phyloP scores from a whole-genome alignment of 2,888 invertebrate species.

The Sarcophaga subvicina region DNA sequence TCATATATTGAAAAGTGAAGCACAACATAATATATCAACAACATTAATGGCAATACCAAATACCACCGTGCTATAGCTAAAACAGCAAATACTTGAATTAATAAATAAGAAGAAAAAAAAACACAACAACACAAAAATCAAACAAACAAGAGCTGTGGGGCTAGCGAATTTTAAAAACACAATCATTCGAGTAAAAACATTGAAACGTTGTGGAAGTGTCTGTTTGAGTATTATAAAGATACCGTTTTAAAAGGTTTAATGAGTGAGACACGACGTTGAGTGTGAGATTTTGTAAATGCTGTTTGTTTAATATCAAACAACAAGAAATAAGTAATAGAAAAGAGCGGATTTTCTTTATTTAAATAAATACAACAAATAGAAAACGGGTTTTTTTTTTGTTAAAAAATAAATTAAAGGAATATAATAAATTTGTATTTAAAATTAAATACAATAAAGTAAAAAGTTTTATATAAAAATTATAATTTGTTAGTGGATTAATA shows the following conservation, averaged over 20 bases:
- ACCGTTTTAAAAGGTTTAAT: not conserved
- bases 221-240: not conserved
- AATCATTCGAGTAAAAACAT: slow-evolving; percentile 76
- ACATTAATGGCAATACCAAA: not conserved
- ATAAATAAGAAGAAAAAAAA: not conserved
- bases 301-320: not conserved
- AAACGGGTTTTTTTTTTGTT: not conserved
- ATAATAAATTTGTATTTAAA: not conserved
- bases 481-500: no score
- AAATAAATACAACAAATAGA: not conserved
- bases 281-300: not conserved
- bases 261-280: not conserved
- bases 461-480: not conserved
- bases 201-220: slow-evolving; percentile 74
- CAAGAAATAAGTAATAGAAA: not conserved
- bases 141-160: slow-evolving; percentile 44
- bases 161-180: slow-evolving; percentile 52
- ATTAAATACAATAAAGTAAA: not conserved
- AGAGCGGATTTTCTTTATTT: not conserved
- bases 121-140: not conserved
- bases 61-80: slow-evolving; percentile 12
- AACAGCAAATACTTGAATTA: slow-evolving; percentile 32
- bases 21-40: slow-evolving; percentile 1
- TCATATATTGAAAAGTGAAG: slow-evolving; percentile 48
- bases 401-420: not conserved